Evolutionary conservation across 1,140 invertebrate species (phyloP), one percentile per base, ranked within the genome.

Genomic region (Orius insidiosus): DNA sequence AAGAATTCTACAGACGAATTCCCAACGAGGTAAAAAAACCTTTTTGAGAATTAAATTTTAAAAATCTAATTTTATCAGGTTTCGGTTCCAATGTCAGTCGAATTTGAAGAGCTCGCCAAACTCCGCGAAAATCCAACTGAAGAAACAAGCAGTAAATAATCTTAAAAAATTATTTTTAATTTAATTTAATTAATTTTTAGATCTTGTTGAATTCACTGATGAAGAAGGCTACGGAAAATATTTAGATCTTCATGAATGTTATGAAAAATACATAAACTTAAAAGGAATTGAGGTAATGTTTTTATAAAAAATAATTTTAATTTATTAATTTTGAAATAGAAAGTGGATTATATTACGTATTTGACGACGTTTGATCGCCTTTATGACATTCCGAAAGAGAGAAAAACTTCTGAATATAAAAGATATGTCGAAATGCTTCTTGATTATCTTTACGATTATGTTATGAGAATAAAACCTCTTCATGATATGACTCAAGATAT

Each of bases 201-300:
- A 83, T 61, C 71, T 95, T 52, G 86, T 95, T 2, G 89, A 96
- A 54, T 99, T 99, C 59, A 92, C 88, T n/a, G 96, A 98, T 65
- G 96, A 99, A 67, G 96, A 99, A 69, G 94, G 95, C 9, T 98
- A 97, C 69, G 96, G 96, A 10, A 93, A 93, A 63, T 99, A 94
- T 66, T 69, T 99, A 18, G 96, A 99, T 70, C 70, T 99, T n/a
- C 92, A 98, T 63, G 84, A 93, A 63, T 89, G 89, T 59, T 97
- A 90, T 65, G 86, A 90, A 56, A 88, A 85, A 57, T 99, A 85
- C 59, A 78, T 98, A 4, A 98, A 99, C 62, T 68, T 99, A 9
- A 97, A 98, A 66, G 93, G 90, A 19, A 80, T 97, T 51, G 88
- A 94, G 67, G 80, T 82, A 66, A 4, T n/a, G n/a, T 24, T 24